Percentiles rank a stretch among this genome's conserved stretches.
Conservation (phyloP, 92 coral and sea anemone genomes). For the Palythoa heliodiscus region DNA sequence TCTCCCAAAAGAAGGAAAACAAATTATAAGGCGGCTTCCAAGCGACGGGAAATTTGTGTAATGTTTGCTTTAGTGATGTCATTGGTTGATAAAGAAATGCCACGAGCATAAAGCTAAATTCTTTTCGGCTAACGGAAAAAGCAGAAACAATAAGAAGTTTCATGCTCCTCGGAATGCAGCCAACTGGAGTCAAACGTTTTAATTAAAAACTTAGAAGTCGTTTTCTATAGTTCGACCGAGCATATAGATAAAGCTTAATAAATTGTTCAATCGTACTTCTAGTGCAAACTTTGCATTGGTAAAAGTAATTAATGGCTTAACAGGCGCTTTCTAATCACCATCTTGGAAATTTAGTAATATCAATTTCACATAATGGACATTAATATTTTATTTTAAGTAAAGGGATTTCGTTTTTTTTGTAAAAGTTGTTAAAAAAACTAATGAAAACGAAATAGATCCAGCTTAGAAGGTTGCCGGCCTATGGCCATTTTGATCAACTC, state of each 20-base stretch:
- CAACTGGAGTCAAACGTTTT: neutral
- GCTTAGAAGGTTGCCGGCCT: too few relatives aligned
- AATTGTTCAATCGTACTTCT: neutral
- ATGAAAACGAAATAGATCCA: neutral
- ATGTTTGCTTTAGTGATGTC: constrained; percentile 35
- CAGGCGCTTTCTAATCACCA: neutral
- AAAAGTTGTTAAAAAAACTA: neutral
- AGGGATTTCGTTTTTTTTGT: neutral
- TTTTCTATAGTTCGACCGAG: neutral
- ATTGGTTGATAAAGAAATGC: constrained; percentile 29
- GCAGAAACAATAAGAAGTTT: neutral
- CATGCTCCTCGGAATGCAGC: neutral
- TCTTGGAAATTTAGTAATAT: neutral
- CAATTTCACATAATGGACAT: constrained; percentile 5
- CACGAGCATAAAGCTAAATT: constrained; percentile 4
- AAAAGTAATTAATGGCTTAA: neutral
- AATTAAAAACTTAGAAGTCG: neutral
- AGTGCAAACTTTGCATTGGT: neutral
- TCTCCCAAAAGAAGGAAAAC: constrained; percentile 33
- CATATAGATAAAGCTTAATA: neutral
- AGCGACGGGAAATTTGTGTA: constrained; percentile 34
- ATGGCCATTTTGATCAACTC: too few relatives aligned
- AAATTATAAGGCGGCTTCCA: constrained; percentile 4
- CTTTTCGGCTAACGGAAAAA: neutral
- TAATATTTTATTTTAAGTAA: neutral